phyloP scores from a whole-genome alignment of 2,797 vertebrate genomes.

The Muraenolepis orangiensis region DNA sequence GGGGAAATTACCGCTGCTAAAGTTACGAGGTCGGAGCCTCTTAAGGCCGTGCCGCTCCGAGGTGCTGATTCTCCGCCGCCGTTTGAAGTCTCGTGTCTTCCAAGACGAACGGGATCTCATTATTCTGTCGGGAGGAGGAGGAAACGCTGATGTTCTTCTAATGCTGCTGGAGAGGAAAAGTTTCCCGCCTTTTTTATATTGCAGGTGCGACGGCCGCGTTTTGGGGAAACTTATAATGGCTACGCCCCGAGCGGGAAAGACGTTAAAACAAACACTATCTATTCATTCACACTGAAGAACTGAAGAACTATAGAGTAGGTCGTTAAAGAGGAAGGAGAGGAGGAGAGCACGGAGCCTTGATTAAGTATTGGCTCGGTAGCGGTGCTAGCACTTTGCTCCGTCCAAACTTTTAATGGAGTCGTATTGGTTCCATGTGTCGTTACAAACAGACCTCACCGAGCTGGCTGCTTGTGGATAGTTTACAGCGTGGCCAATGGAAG shows the following conservation, averaged over 20 bases:
- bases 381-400: slow-evolving; percentile 25
- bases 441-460: background rate
- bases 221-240: background rate
- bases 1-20: slow-evolving; percentile 5
- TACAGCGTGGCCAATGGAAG: background rate
- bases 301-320: background rate
- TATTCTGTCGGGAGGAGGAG: background rate
- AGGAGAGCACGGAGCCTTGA: slow-evolving; percentile 31
- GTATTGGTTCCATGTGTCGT: slow-evolving; percentile 54
- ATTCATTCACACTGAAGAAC: background rate
- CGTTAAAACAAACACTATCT: background rate
- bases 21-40: background rate
- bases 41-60: background rate
- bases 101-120: background rate
- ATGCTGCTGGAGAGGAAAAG: background rate
- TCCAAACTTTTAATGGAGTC: slow-evolving; percentile 75
- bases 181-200: background rate
- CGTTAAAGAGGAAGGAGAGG: slow-evolving; percentile 19
- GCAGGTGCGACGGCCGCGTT: background rate
- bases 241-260: background rate
- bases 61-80: background rate
- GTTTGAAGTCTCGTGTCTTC: background rate
- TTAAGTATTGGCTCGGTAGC: slow-evolving; percentile 53
- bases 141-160: background rate
- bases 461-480: background rate